Evolutionary conservation across 2,113 vertebrate genomes (phyloP).

Genomic region (Tupaia tana): DNA sequence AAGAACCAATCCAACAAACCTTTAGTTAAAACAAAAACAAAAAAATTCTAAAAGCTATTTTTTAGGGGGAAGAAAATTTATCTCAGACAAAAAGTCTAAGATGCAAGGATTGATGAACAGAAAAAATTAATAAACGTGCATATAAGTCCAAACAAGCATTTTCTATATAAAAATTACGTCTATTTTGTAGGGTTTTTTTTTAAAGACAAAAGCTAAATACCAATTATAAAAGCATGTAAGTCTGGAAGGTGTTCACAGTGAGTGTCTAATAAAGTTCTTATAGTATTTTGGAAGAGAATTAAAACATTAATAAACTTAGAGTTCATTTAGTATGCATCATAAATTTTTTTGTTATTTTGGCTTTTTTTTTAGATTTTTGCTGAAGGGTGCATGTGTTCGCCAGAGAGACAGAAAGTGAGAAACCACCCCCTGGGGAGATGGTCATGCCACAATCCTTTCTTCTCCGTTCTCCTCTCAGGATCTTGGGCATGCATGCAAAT

Average conservation of each 20-base stretch:
- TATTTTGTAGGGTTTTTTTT: not conserved
- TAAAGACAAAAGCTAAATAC: not conserved
- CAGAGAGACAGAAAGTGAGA: too few species aligned
- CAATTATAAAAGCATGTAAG: not conserved
- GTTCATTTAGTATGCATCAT: not conserved
- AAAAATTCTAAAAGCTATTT: not conserved
- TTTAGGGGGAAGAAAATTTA: not conserved
- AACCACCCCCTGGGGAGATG: too few species aligned
- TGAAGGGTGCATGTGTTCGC: too few species aligned
- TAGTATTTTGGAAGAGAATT: not conserved
- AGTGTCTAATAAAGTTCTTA: not conserved
- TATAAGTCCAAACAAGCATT: not conserved
- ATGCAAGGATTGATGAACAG: not conserved
- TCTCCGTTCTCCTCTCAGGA: too few species aligned
- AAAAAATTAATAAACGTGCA: conserved; percentile 1
- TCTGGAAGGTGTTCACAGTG: not conserved
- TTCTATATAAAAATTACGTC: not conserved
- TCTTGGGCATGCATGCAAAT: too few species aligned
- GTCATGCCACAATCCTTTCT: too few species aligned
- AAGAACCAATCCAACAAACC: not conserved
- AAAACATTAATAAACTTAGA: not conserved
- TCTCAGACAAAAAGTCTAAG: not conserved
- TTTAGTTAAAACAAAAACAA: not conserved
- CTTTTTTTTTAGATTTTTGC: too few species aligned
- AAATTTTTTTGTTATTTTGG: not conserved